These are phyloP conservation scores for Epizoanthus ramosus DNA, from an alignment of 92 coral and sea anemone species.

Conservation along the genomic window DNA sequence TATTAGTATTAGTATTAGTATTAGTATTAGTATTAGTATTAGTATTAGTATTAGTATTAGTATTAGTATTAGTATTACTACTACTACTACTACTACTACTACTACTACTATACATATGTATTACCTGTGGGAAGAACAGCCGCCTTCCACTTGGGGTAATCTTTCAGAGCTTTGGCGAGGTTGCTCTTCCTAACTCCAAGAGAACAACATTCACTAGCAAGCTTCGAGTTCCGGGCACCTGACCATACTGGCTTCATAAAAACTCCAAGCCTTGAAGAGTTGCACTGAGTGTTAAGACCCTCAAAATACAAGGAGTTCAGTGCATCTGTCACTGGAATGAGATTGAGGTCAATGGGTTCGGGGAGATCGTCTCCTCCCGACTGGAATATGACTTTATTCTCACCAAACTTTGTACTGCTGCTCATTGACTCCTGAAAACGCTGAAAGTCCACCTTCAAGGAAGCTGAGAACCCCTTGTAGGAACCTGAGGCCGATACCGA, in stretches of 20 bases:
- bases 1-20: too few species aligned
- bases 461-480: slow-evolving; percentile 29
- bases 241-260: not conserved
- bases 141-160: slow-evolving; percentile 12
- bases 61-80: too few species aligned
- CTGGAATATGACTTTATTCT: slow-evolving; percentile 14
- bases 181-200: not conserved
- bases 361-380: slow-evolving; percentile 35
- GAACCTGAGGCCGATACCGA: slow-evolving; percentile 28
- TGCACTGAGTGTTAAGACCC: not conserved
- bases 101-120: too few species aligned
- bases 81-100: too few species aligned
- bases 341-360: slow-evolving; percentile 33
- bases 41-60: too few species aligned
- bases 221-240: not conserved
- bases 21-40: too few species aligned
- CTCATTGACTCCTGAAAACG: slow-evolving; percentile 27
- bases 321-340: slow-evolving; percentile 29
- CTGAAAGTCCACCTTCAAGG: slow-evolving; percentile 36
- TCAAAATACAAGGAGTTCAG: slow-evolving; percentile 2
- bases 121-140: slow-evolving; percentile 7
- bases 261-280: not conserved
- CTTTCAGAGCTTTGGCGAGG: not conserved
- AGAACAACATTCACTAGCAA: not conserved
- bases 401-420: slow-evolving; percentile 22